Evolutionary conservation across 2,888 invertebrate species (phyloP).

Genomic region (Caenorhabditis drosophilae): DNA sequence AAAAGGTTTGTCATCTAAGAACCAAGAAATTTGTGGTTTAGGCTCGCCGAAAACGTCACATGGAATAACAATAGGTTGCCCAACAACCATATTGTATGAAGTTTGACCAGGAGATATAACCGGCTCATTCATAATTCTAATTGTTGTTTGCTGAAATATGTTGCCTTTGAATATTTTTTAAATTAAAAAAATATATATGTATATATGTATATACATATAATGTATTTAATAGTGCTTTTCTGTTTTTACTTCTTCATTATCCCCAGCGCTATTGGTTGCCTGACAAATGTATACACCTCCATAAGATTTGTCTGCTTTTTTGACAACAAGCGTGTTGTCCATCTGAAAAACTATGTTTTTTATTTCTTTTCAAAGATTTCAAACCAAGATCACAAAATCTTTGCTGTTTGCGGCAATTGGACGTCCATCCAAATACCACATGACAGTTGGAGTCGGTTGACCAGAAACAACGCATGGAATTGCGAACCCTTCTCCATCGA

Average conservation of each 20-base stretch:
- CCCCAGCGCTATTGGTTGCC: slow-evolving; percentile 75
- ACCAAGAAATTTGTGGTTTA: slow-evolving; percentile 59
- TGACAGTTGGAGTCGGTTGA: slow-evolving; percentile 70
- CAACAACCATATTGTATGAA: slow-evolving; percentile 63
- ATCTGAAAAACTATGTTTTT: slow-evolving; percentile 42
- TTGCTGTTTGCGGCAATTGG: slow-evolving; percentile 52
- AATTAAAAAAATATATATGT: not conserved
- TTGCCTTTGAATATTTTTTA: not conserved
- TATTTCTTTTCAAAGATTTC: not conserved
- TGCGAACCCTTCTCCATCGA: slow-evolving; percentile 33
- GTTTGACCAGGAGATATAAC: slow-evolving; percentile 59
- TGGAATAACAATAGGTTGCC: slow-evolving; percentile 57
- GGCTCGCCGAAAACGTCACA: slow-evolving; percentile 63
- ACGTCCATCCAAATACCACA: slow-evolving; percentile 71
- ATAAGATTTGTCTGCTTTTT: slow-evolving; percentile 47
- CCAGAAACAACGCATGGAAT: slow-evolving; percentile 58
- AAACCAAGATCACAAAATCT: slow-evolving; percentile 55
- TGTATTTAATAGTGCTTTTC: no score
- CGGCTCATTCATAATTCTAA: slow-evolving; percentile 54
- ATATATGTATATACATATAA: no score
- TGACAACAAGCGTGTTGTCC: slow-evolving; percentile 60
- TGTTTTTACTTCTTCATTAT: slow-evolving; percentile 69
- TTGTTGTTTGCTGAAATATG: slow-evolving; percentile 27
- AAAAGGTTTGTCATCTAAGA: slow-evolving; percentile 54
- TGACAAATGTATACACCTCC: slow-evolving; percentile 75